Evolutionary conservation across 2,797 vertebrate species (phyloP).

Genomic region (Morelia viridis): DNA sequence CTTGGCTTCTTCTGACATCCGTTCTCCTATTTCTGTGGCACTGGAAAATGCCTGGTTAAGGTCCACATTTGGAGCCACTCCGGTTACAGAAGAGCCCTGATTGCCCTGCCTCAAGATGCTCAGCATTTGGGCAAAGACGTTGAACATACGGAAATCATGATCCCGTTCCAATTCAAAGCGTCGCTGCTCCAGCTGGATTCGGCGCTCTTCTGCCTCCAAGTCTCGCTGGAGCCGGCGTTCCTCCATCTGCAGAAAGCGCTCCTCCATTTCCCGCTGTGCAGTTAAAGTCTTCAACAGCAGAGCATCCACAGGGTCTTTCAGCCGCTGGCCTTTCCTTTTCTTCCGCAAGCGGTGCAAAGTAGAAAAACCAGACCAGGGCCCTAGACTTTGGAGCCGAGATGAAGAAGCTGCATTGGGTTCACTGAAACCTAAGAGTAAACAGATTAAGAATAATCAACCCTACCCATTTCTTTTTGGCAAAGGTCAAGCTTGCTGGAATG

Average conservation of each 20-base stretch:
- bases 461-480: not conserved
- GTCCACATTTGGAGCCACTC: constrained; percentile 44
- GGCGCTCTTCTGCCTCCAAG: constrained; percentile 78
- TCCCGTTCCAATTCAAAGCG: constrained; percentile 81
- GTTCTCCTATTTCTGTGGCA: constrained; percentile 39
- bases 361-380: constrained; percentile 70
- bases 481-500: not conserved
- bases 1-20: constrained; percentile 9
- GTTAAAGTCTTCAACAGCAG: constrained; percentile 76
- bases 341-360: constrained; percentile 75
- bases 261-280: constrained; percentile 62
- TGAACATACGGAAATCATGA: constrained; percentile 82
- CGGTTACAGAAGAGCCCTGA: not conserved
- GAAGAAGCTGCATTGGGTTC: constrained; percentile 76
- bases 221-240: constrained; percentile 79
- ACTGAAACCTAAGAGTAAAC: constrained; percentile 75
- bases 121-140: constrained; percentile 80
- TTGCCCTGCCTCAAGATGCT: constrained; percentile 69
- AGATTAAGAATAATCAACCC: not conserved
- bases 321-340: constrained; percentile 71
- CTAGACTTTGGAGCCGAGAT: constrained; percentile 59
- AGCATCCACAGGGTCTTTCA: constrained; percentile 67
- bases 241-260: constrained; percentile 81
- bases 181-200: constrained; percentile 80
- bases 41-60: constrained; percentile 48